These are phyloP conservation scores for Sciaenops ocellatus DNA, from an alignment of 2,797 vertebrate species.

Conservation along the genomic window DNA sequence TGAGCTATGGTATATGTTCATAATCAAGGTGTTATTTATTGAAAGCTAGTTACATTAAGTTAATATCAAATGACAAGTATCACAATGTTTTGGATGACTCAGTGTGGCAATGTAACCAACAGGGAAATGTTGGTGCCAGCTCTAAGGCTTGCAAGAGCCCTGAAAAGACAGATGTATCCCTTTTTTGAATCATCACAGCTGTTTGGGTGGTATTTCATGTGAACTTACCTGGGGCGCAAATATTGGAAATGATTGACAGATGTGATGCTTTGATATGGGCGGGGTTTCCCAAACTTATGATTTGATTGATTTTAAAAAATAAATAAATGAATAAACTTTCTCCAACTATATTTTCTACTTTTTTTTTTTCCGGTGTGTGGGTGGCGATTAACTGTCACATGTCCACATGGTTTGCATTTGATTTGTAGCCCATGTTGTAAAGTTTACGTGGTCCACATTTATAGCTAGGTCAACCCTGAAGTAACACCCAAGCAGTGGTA, in stretches of 20 bases:
- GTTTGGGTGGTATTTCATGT: conserved; percentile 12
- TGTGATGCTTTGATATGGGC: no score
- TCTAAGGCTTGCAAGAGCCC: not conserved
- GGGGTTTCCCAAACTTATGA: no score
- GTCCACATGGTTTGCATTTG: not conserved
- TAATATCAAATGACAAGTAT: not conserved
- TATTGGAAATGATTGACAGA: not conserved
- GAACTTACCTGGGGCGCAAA: not conserved
- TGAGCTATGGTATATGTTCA: not conserved
- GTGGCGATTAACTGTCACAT: not conserved
- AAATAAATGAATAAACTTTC: not conserved
- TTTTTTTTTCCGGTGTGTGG: not conserved
- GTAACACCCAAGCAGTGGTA: conserved; percentile 1
- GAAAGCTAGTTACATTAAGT: not conserved
- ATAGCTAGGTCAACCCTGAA: not conserved
- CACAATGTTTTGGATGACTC: no score
- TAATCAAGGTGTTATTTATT: not conserved
- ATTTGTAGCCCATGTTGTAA: conserved; percentile 6
- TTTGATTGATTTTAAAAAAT: no score
- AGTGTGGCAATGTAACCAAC: no score
- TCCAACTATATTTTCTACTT: not conserved
- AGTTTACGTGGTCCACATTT: conserved; percentile 2
- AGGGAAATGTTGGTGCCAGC: no score
- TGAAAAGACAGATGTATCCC: not conserved
- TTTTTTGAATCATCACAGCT: not conserved